Conservation (phyloP, 2,113 vertebrate genomes). For the Daubentonia madagascariensis region DNA sequence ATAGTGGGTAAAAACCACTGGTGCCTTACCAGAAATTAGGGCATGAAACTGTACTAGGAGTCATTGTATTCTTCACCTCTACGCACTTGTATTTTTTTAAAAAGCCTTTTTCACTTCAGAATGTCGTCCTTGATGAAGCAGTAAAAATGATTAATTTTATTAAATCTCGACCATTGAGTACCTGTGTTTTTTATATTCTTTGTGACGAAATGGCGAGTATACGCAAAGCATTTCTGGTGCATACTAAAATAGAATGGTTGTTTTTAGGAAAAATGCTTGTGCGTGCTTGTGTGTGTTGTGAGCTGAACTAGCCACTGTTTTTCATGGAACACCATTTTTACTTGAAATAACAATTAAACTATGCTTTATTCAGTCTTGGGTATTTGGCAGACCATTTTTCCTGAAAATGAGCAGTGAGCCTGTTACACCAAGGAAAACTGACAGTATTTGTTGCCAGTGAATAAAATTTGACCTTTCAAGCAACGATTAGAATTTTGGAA, state of each 20-base stretch:
- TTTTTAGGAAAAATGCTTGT: not conserved
- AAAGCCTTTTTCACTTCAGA: constrained; percentile 13
- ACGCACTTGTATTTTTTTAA: not conserved
- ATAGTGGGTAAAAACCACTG: not conserved
- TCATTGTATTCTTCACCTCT: not conserved
- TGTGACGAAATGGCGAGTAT: not conserved
- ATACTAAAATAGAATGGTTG: not conserved
- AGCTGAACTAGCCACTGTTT: not conserved
- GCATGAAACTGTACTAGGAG: not conserved
- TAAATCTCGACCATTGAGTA: not conserved
- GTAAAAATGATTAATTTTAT: constrained; percentile 22
- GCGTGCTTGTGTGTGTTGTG: no score
- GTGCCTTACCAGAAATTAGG: not conserved
- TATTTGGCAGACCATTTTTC: not conserved
- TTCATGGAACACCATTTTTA: not conserved
- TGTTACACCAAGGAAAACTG: not conserved
- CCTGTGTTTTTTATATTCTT: not conserved
- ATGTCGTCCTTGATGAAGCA: not conserved
- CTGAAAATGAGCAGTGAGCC: not conserved
- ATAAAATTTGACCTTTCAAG: constrained; percentile 10
- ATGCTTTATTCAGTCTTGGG: not conserved
- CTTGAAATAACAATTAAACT: constrained; percentile 19
- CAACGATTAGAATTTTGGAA: constrained; percentile 8
- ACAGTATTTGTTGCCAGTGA: not conserved
- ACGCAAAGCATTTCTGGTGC: not conserved